Conservation (phyloP, 2,797 vertebrate species). For the Lithobates pipiens region DNA sequence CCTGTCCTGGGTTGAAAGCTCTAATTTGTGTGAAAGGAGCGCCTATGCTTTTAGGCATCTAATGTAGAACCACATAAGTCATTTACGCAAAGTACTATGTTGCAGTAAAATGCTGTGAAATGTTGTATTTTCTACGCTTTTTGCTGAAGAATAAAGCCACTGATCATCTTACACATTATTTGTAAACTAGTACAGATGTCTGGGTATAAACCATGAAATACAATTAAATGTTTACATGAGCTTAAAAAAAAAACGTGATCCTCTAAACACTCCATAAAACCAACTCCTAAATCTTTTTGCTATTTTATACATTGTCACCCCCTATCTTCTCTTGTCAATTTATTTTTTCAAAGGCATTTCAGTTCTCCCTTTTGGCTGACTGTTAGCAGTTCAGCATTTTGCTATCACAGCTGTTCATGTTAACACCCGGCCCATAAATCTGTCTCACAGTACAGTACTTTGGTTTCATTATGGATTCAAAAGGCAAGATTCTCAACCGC, state of each 20-base stretch:
- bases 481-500: conserved; percentile 52
- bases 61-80: background rate
- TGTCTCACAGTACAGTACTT: conserved; percentile 54
- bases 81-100: background rate
- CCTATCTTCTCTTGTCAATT: conserved; percentile 22
- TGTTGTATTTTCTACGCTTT: no score
- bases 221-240: background rate
- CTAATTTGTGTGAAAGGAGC: no score
- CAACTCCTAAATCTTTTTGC: background rate
- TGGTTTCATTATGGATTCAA: conserved; percentile 57
- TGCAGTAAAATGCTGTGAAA: background rate
- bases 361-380: conserved; percentile 42
- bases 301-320: conserved; percentile 23
- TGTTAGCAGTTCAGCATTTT: conserved; percentile 57
- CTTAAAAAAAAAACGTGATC: background rate
- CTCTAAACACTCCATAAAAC: conserved; percentile 3
- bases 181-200: background rate
- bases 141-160: no score
- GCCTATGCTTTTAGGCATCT: no score
- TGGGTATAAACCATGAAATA: conserved; percentile 1
- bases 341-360: conserved; percentile 41
- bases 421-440: conserved; percentile 53
- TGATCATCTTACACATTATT: background rate
- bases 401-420: conserved; percentile 59
- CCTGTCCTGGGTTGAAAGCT: no score